Evolutionary conservation across 2,888 invertebrate genomes (phyloP).

Genomic region (Drosophila algonquin): DNA sequence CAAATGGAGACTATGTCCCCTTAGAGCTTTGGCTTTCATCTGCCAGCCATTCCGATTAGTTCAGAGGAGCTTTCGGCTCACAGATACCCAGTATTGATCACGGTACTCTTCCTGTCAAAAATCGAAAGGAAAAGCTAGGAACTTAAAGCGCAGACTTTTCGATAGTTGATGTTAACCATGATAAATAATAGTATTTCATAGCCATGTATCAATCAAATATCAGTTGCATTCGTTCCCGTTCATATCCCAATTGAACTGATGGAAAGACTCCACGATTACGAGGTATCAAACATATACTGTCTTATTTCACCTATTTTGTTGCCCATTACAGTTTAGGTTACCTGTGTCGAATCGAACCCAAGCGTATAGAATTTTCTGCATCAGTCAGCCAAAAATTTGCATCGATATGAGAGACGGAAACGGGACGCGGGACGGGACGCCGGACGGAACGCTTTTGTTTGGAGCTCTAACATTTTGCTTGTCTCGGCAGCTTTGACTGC

Average conservation of each 20-base stretch:
- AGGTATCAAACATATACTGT: neutral
- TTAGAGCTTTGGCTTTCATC: slow-evolving; percentile 26
- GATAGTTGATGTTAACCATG: too few relatives aligned
- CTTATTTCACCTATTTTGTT: neutral
- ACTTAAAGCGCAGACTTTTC: too few relatives aligned
- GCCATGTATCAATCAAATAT: too few relatives aligned
- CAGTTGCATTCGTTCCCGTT: too few relatives aligned
- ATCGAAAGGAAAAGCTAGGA: too few relatives aligned
- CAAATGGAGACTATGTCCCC: slow-evolving; percentile 49
- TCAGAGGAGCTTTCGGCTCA: neutral
- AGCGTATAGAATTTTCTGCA: slow-evolving; percentile 18
- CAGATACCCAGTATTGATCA: neutral
- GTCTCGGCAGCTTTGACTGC: slow-evolving; percentile 34
- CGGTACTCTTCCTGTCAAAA: too few relatives aligned
- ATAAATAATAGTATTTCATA: too few relatives aligned
- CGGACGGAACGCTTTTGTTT: slow-evolving; percentile 19
- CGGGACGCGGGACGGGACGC: slow-evolving; percentile 3
- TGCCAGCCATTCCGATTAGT: neutral
- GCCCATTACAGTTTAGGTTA: slow-evolving; percentile 12
- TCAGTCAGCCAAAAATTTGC: slow-evolving; percentile 41
- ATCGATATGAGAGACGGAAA: slow-evolving; percentile 49
- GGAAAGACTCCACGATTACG: neutral
- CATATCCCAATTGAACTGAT: too few relatives aligned
- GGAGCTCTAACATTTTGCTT: slow-evolving; percentile 24
- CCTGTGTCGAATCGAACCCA: slow-evolving; percentile 8